These are phyloP conservation scores for Ophion ellenae DNA, from an alignment of 2,888 invertebrate genomes.

Conservation along the genomic window DNA sequence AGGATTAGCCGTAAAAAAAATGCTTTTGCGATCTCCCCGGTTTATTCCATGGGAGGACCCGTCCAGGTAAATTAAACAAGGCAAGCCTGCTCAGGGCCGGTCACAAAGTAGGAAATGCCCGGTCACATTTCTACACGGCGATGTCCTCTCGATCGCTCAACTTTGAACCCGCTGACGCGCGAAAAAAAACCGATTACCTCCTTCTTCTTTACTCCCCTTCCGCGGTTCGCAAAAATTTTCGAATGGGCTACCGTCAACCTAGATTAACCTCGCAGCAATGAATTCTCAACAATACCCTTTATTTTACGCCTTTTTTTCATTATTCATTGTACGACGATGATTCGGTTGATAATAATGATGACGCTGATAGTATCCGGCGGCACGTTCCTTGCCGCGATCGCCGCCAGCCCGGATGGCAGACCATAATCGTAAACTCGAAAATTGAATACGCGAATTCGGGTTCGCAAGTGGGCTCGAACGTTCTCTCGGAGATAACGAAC, in stretches of 20 bases:
- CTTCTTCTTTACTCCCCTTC: background rate
- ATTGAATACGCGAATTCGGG: background rate
- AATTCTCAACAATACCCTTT: background rate
- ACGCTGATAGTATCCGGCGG: slow-evolving; percentile 36
- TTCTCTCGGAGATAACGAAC: slow-evolving; percentile 86
- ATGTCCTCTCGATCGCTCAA: background rate
- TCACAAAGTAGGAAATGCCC: too few species aligned
- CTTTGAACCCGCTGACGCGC: slow-evolving; percentile 10
- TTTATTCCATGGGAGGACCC: too few species aligned
- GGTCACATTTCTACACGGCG: background rate
- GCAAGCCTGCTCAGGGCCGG: too few species aligned
- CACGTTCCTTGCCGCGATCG: slow-evolving; percentile 60
- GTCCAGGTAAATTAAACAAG: too few species aligned
- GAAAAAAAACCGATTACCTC: background rate
- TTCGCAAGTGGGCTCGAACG: slow-evolving; percentile 85
- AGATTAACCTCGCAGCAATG: background rate
- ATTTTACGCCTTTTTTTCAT: background rate
- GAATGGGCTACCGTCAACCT: background rate
- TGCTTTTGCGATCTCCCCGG: too few species aligned
- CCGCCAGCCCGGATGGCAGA: slow-evolving; percentile 61
- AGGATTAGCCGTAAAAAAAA: too few species aligned
- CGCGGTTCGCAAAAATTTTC: background rate
- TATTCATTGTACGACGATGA: background rate
- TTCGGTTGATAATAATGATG: background rate
- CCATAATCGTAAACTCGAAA: slow-evolving; percentile 30